Evolutionary conservation across 1,140 invertebrate genomes (phyloP).

Genomic region (Agrilus planipennis): DNA sequence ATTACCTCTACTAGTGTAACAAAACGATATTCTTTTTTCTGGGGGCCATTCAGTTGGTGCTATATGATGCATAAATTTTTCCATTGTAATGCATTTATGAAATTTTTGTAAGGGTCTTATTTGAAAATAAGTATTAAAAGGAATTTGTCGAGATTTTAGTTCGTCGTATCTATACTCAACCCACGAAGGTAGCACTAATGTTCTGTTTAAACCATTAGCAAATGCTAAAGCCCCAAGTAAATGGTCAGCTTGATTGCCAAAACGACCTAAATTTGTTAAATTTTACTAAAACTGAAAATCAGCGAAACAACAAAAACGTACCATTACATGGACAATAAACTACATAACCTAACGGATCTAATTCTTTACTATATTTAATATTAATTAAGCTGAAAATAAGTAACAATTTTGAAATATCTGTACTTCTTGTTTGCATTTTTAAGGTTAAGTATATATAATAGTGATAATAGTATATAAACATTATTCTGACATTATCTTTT

Average conservation of each 20-base stretch:
- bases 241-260: conserved; percentile 95
- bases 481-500: no score
- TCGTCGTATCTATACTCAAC: conserved; percentile 80
- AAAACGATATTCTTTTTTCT: conserved; percentile 73
- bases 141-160: conserved; percentile 70
- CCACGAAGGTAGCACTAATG: conserved; percentile 86
- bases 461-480: no score
- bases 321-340: conserved; percentile 90
- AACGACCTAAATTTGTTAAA: conserved; percentile 48
- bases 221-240: conserved; percentile 85
- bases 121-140: conserved; percentile 88
- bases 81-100: conserved; percentile 85
- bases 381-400: no score
- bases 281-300: conserved; percentile 13
- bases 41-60: conserved; percentile 75
- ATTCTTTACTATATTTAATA: no score
- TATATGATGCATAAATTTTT: conserved; percentile 75
- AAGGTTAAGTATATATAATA: no score
- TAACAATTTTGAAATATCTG: no score
- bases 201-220: conserved; percentile 80
- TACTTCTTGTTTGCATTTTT: no score
- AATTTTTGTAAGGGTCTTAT: conserved; percentile 62
- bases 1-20: conserved; percentile 64
- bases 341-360: conserved; percentile 56
- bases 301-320: conserved; percentile 37